Base-by-base conservation (phyloP, 2,888 invertebrate genomes). In the Cryptocephalus primarius region DNA sequence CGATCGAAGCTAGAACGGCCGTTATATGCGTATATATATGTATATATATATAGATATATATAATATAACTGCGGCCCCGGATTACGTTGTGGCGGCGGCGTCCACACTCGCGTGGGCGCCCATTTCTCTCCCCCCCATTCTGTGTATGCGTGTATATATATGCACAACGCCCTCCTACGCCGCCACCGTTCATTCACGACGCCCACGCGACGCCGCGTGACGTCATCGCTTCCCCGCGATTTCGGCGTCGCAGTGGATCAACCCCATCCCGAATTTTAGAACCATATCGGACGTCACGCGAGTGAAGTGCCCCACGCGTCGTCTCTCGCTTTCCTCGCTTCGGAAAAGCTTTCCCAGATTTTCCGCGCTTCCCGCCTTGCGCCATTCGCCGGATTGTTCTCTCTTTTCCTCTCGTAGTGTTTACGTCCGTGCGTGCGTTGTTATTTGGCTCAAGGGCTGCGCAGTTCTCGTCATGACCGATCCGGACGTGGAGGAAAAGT, bases 131-230 rank as follows among this genome's bases (percentile, higher is more conserved):
- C 56, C 55, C 56, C 56, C 60, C 58, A 53, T 43, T 47, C 44
- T 46, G 42, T 43, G 42, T 47, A 42, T 46, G 42, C 42, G 42
- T 22, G 22, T 22, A 22, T 22, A 22, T 22, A 22, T 22, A 6
- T 22, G 22, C 22, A 22, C 22, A 6, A 22, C 22, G 22, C 22
- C 22, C 22, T 22, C 58, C 70, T 60, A 71, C 68, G 72, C 72
- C 52, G 36, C 22, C 22, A 22, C 39, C 44, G 56, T 60, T 60
- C 58, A 62, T 68, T 72, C 60, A 60, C 50, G 45, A 42, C 56
- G 48, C 58, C 50, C 68, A 73, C 75, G 77, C 74, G 71, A 68
- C 66, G 58, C 61, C 57, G 22, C 22, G 68, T 78, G 77, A 78
- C 79, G 78, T 79, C 77, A 77, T 72, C 74, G 59, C 57, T 60